phyloP scores from a whole-genome alignment of 1,140 invertebrate species.

The Sminthurides bifidus region DNA sequence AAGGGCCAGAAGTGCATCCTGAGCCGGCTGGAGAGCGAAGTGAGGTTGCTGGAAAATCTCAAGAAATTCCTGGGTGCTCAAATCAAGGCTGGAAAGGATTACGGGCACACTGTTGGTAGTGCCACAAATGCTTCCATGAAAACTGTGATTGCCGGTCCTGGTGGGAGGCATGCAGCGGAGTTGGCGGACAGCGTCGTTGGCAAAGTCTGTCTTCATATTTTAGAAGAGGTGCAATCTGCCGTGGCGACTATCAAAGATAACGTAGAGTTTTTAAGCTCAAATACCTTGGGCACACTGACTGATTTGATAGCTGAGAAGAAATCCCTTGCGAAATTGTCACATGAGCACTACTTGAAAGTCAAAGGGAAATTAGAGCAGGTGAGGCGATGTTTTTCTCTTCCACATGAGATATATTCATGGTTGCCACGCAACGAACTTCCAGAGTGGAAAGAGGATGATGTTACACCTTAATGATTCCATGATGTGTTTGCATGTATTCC shows the following conservation, averaged over 20 bases:
- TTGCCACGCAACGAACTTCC: too few species aligned
- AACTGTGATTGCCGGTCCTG: constrained; percentile 12
- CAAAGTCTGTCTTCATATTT: constrained; percentile 27
- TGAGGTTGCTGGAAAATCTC: constrained; percentile 25
- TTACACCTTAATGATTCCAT: neutral
- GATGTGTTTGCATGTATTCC: neutral
- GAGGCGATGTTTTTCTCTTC: too few species aligned
- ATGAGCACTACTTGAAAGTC: constrained; percentile 25
- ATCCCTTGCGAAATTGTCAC: constrained; percentile 14
- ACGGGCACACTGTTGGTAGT: constrained; percentile 13
- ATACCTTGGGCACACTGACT: constrained; percentile 22
- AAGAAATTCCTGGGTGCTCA: constrained; percentile 25
- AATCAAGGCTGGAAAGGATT: constrained; percentile 23
- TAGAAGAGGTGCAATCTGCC: constrained; percentile 25
- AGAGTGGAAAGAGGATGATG: too few species aligned
- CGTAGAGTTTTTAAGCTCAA: constrained; percentile 21
- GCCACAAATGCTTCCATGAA: constrained; percentile 24
- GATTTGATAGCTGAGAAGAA: constrained; percentile 28
- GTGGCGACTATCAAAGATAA: constrained; percentile 24
- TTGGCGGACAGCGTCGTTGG: constrained; percentile 18
- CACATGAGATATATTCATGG: too few species aligned
- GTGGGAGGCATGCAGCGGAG: neutral
- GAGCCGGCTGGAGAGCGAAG: constrained; percentile 26
- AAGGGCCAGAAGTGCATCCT: constrained; percentile 26
- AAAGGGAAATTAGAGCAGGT: constrained; percentile 30